A percentile compares a stretch with the other conserved stretches of the same genome.
Evolutionary conservation across 2,113 vertebrate species (phyloP).

Genomic region (Etheostoma spectabile): DNA sequence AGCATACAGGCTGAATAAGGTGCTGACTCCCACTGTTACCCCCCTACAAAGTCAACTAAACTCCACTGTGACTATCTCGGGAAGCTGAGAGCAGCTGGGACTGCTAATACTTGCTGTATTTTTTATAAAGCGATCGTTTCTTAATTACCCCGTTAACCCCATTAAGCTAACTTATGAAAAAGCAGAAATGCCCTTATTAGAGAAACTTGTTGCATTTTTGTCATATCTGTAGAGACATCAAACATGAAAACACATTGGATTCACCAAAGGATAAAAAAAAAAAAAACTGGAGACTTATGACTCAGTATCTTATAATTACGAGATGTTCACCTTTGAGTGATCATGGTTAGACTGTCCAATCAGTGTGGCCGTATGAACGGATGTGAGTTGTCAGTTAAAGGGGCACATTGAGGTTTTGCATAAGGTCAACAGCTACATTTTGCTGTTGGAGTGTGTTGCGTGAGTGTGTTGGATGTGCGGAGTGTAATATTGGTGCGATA

Average conservation of each 20-base stretch:
- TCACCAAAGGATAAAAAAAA: not conserved
- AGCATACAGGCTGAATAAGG: conserved; percentile 81
- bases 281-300: not conserved
- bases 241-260: conserved; percentile 2
- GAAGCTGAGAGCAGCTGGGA: conserved; percentile 30
- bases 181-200: not conserved
- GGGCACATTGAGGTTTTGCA: not conserved
- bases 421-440: not conserved
- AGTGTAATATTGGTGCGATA: not conserved
- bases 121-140: not conserved
- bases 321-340: not conserved
- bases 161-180: not conserved
- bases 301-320: not conserved
- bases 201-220: conserved; percentile 6
- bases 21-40: conserved; percentile 63
- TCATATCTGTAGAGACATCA: not conserved
- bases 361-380: not conserved
- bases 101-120: not conserved
- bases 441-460: not conserved
- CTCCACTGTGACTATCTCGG: conserved; percentile 67
- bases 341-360: not conserved
- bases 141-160: not conserved
- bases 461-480: too few relatives aligned
- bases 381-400: not conserved
- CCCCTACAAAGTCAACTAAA: conserved; percentile 43